These are phyloP conservation scores for Aspidoscelis tigris DNA, from an alignment of 2,113 vertebrate species.

Conservation along the genomic window DNA sequence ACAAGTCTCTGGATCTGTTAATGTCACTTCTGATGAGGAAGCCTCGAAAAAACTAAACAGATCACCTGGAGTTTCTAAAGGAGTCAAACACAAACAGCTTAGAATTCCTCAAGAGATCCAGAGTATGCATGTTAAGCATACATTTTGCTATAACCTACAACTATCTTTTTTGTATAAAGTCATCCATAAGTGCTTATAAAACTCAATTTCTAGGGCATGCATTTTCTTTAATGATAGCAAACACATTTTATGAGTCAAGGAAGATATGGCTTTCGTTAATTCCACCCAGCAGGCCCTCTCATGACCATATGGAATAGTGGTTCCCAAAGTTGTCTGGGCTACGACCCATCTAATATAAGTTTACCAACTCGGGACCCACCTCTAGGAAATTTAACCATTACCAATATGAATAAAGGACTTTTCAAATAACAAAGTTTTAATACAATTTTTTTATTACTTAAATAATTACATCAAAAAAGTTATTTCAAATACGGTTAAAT, in stretches of 20 bases:
- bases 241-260: background rate
- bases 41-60: background rate
- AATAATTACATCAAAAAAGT: no score
- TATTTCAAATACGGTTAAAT: no score
- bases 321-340: no score
- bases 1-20: background rate
- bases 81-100: conserved; percentile 4
- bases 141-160: background rate
- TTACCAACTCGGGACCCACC: no score
- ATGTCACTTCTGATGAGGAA: background rate
- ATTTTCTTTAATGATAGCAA: background rate
- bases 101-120: background rate
- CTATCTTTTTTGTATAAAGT: background rate
- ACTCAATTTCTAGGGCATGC: no score
- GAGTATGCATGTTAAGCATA: background rate
- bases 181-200: background rate
- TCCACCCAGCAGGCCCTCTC: background rate
- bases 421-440: no score
- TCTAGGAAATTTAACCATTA: no score
- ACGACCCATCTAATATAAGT: no score
- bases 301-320: background rate
- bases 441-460: no score
- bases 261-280: background rate
- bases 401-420: no score
- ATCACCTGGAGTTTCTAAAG: background rate